Evolutionary conservation across 2,113 vertebrate genomes (phyloP).

Genomic region (Axis porcinus): DNA sequence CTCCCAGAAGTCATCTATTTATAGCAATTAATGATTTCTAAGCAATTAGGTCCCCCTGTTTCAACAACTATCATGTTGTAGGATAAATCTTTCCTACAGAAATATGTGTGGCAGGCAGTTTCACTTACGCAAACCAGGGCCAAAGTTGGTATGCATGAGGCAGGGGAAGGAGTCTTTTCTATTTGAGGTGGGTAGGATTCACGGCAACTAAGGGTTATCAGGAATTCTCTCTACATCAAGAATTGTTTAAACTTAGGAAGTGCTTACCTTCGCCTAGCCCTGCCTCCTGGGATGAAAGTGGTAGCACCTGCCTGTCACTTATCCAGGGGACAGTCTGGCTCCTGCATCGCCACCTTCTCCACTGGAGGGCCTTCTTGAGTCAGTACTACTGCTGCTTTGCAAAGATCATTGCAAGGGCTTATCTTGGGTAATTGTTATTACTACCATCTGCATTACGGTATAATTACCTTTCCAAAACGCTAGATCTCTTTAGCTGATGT

Average conservation of each 20-base stretch:
- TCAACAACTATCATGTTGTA: constrained; percentile 70
- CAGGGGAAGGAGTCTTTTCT: constrained; percentile 35
- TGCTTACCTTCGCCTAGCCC: constrained; percentile 63
- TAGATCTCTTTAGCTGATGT: constrained; percentile 79
- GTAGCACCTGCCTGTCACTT: constrained; percentile 50
- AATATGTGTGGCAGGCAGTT: constrained; percentile 36
- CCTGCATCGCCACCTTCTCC: constrained; percentile 77
- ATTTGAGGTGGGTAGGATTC: constrained; percentile 48
- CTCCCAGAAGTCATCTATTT: constrained; percentile 80
- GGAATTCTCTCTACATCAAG: constrained; percentile 65
- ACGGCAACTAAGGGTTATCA: constrained; percentile 41
- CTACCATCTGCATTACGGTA: constrained; percentile 82
- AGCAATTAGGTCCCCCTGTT: constrained; percentile 74
- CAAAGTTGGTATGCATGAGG: not conserved
- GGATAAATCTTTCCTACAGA: constrained; percentile 63
- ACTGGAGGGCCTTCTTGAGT: constrained; percentile 77
- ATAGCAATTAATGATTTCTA: constrained; percentile 81
- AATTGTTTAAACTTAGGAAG: constrained; percentile 54
- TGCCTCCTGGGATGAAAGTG: constrained; percentile 31
- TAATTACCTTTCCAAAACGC: constrained; percentile 84
- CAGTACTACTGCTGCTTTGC: constrained; percentile 71
- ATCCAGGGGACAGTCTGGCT: constrained; percentile 51
- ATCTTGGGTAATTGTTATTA: constrained; percentile 83
- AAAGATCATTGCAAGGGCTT: constrained; percentile 83
- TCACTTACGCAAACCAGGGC: constrained; percentile 9